Evolutionary conservation across 2,888 invertebrate genomes (phyloP).

Genomic region (Stictocephala bisonia): DNA sequence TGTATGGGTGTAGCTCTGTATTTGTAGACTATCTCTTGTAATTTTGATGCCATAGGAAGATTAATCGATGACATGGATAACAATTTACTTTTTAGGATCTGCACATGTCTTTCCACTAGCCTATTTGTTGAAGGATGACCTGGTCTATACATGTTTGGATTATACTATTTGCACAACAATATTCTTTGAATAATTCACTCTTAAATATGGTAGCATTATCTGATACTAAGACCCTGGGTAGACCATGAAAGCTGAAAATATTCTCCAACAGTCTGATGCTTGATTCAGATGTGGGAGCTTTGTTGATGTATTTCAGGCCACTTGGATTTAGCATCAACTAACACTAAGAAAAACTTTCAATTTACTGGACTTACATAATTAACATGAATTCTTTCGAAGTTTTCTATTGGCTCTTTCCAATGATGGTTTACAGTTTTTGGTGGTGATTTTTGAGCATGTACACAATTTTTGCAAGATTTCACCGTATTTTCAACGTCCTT

Average conservation of each 20-base stretch:
- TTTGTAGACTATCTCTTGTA: slow-evolving; percentile 24
- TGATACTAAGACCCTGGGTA: slow-evolving; percentile 45
- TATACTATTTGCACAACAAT: slow-evolving; percentile 46
- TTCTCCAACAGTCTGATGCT: slow-evolving; percentile 45
- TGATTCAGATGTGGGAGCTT: slow-evolving; percentile 40
- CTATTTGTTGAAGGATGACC: slow-evolving; percentile 52
- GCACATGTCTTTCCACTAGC: slow-evolving; percentile 52
- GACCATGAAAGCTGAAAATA: slow-evolving; percentile 49
- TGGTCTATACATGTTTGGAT: slow-evolving; percentile 47
- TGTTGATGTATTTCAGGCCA: too few species aligned
- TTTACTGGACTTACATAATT: too few species aligned
- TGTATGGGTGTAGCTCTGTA: slow-evolving; percentile 47
- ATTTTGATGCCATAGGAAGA: background rate
- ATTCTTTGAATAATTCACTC: slow-evolving; percentile 46
- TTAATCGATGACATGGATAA: slow-evolving; percentile 40
- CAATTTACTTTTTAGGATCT: slow-evolving; percentile 46
- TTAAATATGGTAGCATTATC: slow-evolving; percentile 54
- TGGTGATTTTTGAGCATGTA: too few species aligned
- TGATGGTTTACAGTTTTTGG: too few species aligned
- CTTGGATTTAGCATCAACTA: too few species aligned
- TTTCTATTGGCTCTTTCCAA: too few species aligned
- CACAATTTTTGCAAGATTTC: too few species aligned
- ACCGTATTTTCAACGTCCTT: too few species aligned
- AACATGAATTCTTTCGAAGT: too few species aligned
- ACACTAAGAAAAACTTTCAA: too few species aligned